A percentile compares a stretch with the other conserved stretches of the same genome.
Evolutionary conservation across 2,888 invertebrate species (phyloP).

Genomic region (Meiosimyza platycephala): DNA sequence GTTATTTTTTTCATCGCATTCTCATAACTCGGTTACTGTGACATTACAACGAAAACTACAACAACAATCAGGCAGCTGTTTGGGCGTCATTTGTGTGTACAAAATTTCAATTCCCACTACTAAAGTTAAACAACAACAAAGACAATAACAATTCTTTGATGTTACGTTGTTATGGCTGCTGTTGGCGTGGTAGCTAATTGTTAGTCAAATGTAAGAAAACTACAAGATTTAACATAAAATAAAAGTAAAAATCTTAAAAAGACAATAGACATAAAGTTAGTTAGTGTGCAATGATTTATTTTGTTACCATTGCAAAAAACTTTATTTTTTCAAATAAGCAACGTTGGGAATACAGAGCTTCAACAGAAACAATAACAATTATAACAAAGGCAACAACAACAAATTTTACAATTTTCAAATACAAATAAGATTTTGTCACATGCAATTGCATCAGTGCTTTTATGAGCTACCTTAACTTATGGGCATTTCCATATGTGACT

Average conservation of each 20-base stretch:
- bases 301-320: slow-evolving; percentile 4
- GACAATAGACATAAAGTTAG: neutral
- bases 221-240: neutral
- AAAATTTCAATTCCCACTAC: slow-evolving; percentile 5
- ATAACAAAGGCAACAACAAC: slow-evolving; percentile 10
- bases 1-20: no score
- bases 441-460: slow-evolving; percentile 27
- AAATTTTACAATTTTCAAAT: slow-evolving; percentile 1
- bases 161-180: neutral
- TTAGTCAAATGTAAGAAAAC: slow-evolving; percentile 12
- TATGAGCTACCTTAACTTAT: no score
- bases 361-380: neutral
- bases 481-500: no score
- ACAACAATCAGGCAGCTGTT: no score
- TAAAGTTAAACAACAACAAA: no score
- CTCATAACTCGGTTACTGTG: no score
- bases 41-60: no score
- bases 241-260: neutral
- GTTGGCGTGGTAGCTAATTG: slow-evolving; percentile 26
- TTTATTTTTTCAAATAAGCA: neutral
- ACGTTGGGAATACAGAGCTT: slow-evolving; percentile 14
- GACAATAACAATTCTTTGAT: neutral
- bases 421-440: slow-evolving; percentile 30
- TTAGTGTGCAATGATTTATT: slow-evolving; percentile 27
- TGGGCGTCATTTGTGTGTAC: no score